Percentiles rank a stretch among this genome's conserved stretches.
These are phyloP conservation scores for Panzeria rudis DNA, from an alignment of 2,888 invertebrate species.

Conservation along the genomic window DNA sequence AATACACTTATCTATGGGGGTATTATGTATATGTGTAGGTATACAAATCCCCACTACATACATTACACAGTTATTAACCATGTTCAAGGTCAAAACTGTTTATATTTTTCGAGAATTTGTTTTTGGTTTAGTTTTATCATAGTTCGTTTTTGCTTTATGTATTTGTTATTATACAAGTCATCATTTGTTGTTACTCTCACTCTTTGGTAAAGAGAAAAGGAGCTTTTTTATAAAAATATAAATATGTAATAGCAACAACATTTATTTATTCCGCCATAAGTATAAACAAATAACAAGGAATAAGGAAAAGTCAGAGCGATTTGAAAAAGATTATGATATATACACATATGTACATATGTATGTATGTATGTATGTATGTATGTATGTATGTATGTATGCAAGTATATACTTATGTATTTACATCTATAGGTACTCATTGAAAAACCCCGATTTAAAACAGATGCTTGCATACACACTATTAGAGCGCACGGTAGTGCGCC, in stretches of 20 bases:
- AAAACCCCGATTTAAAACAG: no score
- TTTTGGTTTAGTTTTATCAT: slow-evolving; percentile 81
- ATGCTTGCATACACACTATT: no score
- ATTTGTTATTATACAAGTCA: slow-evolving; percentile 18
- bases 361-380: not conserved
- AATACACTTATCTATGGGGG: not conserved
- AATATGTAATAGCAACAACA: slow-evolving; percentile 10
- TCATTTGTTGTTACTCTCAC: not conserved
- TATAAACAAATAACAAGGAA: not conserved
- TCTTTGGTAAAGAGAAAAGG: slow-evolving; percentile 12
- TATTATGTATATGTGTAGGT: slow-evolving; percentile 1
- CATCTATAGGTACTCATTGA: not conserved
- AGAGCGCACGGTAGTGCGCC: no score
- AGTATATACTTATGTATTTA: not conserved
- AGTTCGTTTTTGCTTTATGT: slow-evolving; percentile 68
- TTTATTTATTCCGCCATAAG: slow-evolving; percentile 3
- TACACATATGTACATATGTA: not conserved
- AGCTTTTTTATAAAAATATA: slow-evolving; percentile 12
- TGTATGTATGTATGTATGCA: not conserved
- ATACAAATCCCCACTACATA: not conserved
- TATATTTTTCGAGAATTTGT: slow-evolving; percentile 82
- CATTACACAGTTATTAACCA: slow-evolving; percentile 78
- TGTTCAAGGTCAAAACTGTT: slow-evolving; percentile 83
- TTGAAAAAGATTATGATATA: no score
- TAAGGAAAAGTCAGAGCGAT: not conserved